phyloP scores from a whole-genome alignment of 30 jellyfish, hydroid and myxozoan species.

The Chrysaora quinquecirrha region DNA sequence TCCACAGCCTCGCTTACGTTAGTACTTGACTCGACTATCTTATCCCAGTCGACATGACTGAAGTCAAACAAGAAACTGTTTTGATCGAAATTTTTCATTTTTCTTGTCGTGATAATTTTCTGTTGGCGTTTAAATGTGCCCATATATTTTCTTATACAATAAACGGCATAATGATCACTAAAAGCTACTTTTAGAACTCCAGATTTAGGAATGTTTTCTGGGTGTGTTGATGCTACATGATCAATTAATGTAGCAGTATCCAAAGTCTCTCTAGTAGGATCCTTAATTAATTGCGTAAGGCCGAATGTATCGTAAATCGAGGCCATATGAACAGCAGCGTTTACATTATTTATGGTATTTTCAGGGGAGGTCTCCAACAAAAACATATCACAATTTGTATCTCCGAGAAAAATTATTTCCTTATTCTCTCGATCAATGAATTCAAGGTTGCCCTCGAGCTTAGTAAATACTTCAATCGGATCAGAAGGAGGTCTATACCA shows the following conservation, averaged over 20 bases:
- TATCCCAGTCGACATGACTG: conserved; percentile 14
- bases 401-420: conserved; percentile 26
- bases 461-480: not conserved
- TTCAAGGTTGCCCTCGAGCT: conserved; percentile 26
- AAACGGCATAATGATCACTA: conserved; percentile 40
- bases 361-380: conserved; percentile 33
- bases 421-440: conserved; percentile 28
- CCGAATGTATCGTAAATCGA: conserved; percentile 60
- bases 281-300: conserved; percentile 32
- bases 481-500: conserved; percentile 35
- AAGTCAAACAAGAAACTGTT: conserved; percentile 5
- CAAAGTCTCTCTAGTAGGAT: conserved; percentile 50
- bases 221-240: conserved; percentile 22
- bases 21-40: conserved; percentile 19
- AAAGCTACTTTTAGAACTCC: conserved; percentile 37
- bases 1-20: conserved; percentile 29
- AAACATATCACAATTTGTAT: conserved; percentile 38
- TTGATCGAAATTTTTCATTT: conserved; percentile 30
- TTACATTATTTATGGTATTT: conserved; percentile 15
- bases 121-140: conserved; percentile 45
- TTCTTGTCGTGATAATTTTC: conserved; percentile 30
- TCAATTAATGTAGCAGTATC: conserved; percentile 32
- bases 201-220: conserved; percentile 39
- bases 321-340: conserved; percentile 55
- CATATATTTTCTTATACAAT: conserved; percentile 35